phyloP scores from a whole-genome alignment of 2,113 vertebrate genomes.

The Phasianus colchicus region DNA sequence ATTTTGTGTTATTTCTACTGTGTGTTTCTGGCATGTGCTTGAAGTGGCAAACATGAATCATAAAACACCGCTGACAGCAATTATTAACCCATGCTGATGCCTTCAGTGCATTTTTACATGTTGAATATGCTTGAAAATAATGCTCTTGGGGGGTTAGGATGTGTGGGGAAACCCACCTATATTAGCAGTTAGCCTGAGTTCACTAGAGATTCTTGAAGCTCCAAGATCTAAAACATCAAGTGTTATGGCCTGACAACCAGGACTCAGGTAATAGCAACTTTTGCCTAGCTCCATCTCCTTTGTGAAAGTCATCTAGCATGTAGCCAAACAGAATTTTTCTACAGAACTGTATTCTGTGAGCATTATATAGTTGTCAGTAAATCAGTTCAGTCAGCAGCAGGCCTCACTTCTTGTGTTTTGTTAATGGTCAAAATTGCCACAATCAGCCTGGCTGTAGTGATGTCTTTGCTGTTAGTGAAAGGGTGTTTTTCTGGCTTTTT shows the following conservation, averaged over 20 bases:
- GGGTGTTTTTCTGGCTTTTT: neutral
- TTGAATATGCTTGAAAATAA: conserved; percentile 38
- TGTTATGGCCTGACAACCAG: conserved; percentile 69
- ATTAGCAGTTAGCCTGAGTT: conserved; percentile 61
- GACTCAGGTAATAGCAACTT: conserved; percentile 77
- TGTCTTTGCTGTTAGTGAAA: neutral
- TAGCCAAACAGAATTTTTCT: neutral
- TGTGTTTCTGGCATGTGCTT: conserved; percentile 77
- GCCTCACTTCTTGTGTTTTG: neutral
- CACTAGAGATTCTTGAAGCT: conserved; percentile 68
- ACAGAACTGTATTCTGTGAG: neutral
- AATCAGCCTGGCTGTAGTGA: neutral
- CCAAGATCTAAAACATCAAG: conserved; percentile 66
- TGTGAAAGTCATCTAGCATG: neutral
- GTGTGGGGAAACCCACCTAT: conserved; percentile 29
- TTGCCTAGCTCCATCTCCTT: conserved; percentile 26
- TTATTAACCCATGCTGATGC: conserved; percentile 67
- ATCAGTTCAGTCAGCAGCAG: neutral
- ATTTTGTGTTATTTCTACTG: conserved; percentile 35
- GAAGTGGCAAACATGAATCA: conserved; percentile 55
- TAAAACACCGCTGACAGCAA: conserved; percentile 49
- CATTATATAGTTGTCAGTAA: neutral
- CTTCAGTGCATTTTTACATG: conserved; percentile 61
- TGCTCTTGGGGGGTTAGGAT: conserved; percentile 29
- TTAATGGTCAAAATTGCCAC: neutral